Conservation (phyloP, 2,797 vertebrate genomes). For the Masticophis lateralis region DNA sequence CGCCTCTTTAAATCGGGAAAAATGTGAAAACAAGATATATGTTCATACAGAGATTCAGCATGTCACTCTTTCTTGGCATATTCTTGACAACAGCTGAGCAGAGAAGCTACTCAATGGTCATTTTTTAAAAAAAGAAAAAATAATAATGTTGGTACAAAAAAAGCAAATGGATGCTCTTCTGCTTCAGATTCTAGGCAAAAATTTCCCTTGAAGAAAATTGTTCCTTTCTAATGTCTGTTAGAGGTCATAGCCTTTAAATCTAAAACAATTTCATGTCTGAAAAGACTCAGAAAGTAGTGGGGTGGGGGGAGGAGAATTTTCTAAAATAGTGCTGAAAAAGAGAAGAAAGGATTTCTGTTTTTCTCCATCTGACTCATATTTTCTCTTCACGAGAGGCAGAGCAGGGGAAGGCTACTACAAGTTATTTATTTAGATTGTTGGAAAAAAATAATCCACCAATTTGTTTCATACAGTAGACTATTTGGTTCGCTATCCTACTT, state of each 20-base stretch:
- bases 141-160: not conserved
- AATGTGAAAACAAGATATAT: not conserved
- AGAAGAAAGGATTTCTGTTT: not conserved
- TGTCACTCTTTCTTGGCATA: not conserved
- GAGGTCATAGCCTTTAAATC: constrained; percentile 6
- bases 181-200: not conserved
- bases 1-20: not conserved
- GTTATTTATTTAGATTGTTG: constrained; percentile 13
- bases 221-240: constrained; percentile 14
- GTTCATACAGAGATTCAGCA: not conserved
- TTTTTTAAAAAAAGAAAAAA: not conserved
- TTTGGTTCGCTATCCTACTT: constrained; percentile 52
- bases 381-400: constrained; percentile 15
- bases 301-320: not conserved
- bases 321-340: not conserved
- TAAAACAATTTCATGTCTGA: constrained; percentile 36
- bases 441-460: constrained; percentile 31
- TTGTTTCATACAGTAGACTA: constrained; percentile 50
- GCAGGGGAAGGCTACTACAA: not conserved
- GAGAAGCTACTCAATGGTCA: not conserved
- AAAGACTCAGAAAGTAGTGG: constrained; percentile 19
- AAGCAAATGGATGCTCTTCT: not conserved
- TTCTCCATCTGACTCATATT: not conserved
- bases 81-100: not conserved
- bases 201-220: constrained; percentile 12